Evolutionary conservation across 2,797 vertebrate species (phyloP), one percentile per base, ranked within the genome.

Genomic region (Channallabes apus): DNA sequence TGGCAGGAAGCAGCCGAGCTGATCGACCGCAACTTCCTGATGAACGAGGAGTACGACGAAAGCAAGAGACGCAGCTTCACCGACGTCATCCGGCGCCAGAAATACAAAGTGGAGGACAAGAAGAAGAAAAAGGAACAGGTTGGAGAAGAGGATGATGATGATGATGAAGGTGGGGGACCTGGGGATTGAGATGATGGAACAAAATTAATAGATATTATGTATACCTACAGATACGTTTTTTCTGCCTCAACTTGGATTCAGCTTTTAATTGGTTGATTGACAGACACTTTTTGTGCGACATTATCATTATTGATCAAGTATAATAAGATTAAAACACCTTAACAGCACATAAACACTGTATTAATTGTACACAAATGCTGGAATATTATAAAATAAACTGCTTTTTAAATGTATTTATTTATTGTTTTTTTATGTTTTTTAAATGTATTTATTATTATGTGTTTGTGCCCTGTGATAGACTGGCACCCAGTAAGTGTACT

Each of bases 1-100:
- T 98, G 97, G 97, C 95, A 95, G 88, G 97, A 97, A 87, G 96
- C 94, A 0, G 93, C 96, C 0, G 95, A 97, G 87, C 89, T 98
- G 80, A 92, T 98, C 20, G 96, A 98, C 89, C 95, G 97, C 80
- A 97, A 91, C 92, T 98, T 99, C 88, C 92, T 95, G 87, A 89
- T 93, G 90, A 94, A 93, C 0, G 95, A 97, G 85, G 97, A 97
- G 84, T 93, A 92, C 1, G 95, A 97, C 0, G 91, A 95, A 0
- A 82, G 89, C 9, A 90, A 91, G 78, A 91, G 93, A 85, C 93
- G 95, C 5, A 98, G 96, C 90, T 56, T 96, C 85, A 97, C 91
- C 0, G 95, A 98, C 82, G 96, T 95, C 0, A 46, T 98, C 86
- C 95, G 96, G 41, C 94, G 96, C 78, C 88, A 96, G 89, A 95